Base-by-base conservation (phyloP, 2,113 vertebrate genomes). In the Hoplias malabaricus region DNA sequence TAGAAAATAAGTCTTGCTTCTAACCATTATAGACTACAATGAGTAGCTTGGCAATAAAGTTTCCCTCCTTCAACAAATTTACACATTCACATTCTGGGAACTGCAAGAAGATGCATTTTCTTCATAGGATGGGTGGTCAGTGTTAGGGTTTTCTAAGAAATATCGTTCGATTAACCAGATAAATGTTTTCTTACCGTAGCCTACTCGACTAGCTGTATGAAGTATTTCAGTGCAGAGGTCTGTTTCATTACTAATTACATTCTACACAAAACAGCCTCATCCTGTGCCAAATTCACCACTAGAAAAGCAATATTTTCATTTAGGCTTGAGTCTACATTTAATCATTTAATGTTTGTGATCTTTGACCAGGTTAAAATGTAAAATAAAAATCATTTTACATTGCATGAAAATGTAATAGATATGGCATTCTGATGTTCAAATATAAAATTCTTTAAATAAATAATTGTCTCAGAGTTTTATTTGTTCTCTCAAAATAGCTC, bases 301-400 rank as follows among this genome's bases (percentile, higher is more conserved):
- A 84, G 53, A 73, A 11, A 91, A 93, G 92, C 92, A 93, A 93
- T 92, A 92, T 90, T 90, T 87, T 90, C 86, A 92, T 92, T 89
- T 91, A 83, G 67, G 76, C 67, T 71, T 46, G 78, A 83, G 82
- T 89, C 83, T 87, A 71, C 83, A 84, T 88, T 83, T 81, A 83
- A 73, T 85, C 83, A 84, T 88, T 83, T 81, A 83, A 73, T 85
- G 83, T 83, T 81, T 76, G 80, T 84, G 80, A 85, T 63, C 25
- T 57, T 78, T 67, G 27, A 77, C 25, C 23, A 69, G 19, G 50
- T 67, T 62, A 43, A 74, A 68, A 69, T n/a, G 46, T 19, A 53
- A 62, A 72, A 25, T 69, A 69, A 78, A 70, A 50, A 75, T 31
- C 79, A 89, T 89, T 87, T 71, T 42, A 85, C 82, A 86, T 83